Conservation (phyloP, 1,140 invertebrate species). For the Armadillidium nasatum region DNA sequence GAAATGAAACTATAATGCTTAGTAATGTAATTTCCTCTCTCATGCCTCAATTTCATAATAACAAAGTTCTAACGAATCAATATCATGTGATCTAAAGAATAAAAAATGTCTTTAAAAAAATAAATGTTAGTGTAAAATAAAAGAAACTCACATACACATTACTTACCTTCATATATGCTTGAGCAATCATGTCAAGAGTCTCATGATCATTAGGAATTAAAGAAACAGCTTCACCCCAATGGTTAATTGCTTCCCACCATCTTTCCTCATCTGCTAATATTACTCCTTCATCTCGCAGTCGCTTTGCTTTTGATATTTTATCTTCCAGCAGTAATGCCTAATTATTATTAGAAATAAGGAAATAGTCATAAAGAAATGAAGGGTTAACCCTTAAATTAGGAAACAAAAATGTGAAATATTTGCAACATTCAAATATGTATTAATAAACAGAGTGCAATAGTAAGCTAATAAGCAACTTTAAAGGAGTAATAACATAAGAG, state of each 20-base stretch:
- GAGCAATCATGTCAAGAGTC: slow-evolving; percentile 43
- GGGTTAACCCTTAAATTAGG: neutral
- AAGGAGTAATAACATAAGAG: neutral
- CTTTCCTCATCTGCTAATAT: slow-evolving; percentile 35
- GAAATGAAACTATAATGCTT: too few species aligned
- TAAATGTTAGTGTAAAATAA: neutral
- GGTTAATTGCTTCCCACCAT: slow-evolving; percentile 41
- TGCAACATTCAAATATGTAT: neutral
- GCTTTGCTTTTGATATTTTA: slow-evolving; percentile 25
- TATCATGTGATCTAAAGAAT: neutral
- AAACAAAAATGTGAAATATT: neutral
- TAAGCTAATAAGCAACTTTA: neutral
- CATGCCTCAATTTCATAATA: too few species aligned
- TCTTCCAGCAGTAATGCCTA: slow-evolving; percentile 30
- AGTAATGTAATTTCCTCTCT: too few species aligned
- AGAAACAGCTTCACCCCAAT: slow-evolving; percentile 38
- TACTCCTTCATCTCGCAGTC: slow-evolving; percentile 38
- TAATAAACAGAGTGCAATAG: neutral
- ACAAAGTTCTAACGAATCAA: too few species aligned
- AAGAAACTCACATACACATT: neutral
- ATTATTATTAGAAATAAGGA: neutral
- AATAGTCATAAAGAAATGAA: too few species aligned
- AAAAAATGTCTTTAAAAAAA: neutral
- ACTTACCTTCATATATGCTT: slow-evolving; percentile 35
- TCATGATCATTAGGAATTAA: slow-evolving; percentile 31